A percentile compares a stretch with the other conserved stretches of the same genome.
These are phyloP conservation scores for Perithous albicinctus DNA, from an alignment of 2,888 invertebrate species.

Conservation along the genomic window DNA sequence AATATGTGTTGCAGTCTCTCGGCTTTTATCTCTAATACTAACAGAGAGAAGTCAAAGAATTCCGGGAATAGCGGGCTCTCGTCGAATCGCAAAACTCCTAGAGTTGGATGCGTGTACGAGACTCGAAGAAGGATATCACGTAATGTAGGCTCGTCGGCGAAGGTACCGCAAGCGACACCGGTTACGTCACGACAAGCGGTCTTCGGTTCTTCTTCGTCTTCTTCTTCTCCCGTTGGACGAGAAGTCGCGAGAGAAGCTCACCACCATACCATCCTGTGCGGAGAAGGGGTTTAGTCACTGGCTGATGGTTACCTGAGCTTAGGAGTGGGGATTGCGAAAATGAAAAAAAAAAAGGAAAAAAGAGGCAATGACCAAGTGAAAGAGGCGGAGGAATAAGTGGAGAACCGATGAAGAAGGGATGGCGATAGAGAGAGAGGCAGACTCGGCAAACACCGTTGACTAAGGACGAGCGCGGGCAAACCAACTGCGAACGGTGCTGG, in stretches of 20 bases:
- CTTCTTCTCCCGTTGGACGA: slow-evolving; percentile 57
- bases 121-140: slow-evolving; percentile 79
- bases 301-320: neutral
- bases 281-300: slow-evolving; percentile 17
- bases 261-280: too few relatives aligned
- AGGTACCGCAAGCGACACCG: slow-evolving; percentile 82
- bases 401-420: slow-evolving; percentile 32
- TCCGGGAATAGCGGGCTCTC: slow-evolving; percentile 63
- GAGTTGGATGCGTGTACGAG: slow-evolving; percentile 56
- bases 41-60: neutral
- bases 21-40: neutral
- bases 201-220: too few relatives aligned
- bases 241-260: slow-evolving; percentile 35
- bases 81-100: slow-evolving; percentile 57
- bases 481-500: slow-evolving; percentile 14
- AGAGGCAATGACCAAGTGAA: slow-evolving; percentile 36
- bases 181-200: slow-evolving; percentile 80
- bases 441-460: slow-evolving; percentile 41
- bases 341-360: slow-evolving; percentile 35
- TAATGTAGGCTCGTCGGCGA: slow-evolving; percentile 83
- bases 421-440: too few relatives aligned
- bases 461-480: slow-evolving; percentile 43
- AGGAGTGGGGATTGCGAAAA: slow-evolving; percentile 24
- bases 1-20: neutral
- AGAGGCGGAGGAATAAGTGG: slow-evolving; percentile 22